phyloP scores from a whole-genome alignment of 2,113 vertebrate genomes.

The Ageneiosus marmoratus region DNA sequence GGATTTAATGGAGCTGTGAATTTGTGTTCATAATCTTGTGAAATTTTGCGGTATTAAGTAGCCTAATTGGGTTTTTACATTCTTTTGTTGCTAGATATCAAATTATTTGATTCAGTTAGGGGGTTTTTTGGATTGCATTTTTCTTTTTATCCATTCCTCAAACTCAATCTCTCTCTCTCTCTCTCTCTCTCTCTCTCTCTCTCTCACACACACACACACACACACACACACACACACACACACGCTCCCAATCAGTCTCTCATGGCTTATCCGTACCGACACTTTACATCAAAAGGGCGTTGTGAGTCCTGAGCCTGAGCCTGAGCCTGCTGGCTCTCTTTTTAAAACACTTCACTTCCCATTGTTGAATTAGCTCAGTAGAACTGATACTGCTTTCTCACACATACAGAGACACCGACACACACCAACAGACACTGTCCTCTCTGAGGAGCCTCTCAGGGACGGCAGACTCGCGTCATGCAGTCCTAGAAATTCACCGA shows the following conservation, averaged over 20 bases:
- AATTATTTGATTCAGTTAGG: background rate
- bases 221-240: background rate
- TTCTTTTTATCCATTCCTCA: background rate
- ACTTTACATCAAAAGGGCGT: conserved; percentile 45
- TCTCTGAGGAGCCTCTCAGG: conserved; percentile 33
- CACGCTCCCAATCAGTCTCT: background rate
- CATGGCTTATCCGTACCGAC: conserved; percentile 40
- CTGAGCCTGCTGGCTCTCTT: conserved; percentile 29
- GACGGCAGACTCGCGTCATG: conserved; percentile 24
- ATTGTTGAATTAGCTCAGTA: conserved; percentile 40
- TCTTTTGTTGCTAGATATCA: background rate
- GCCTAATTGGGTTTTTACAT: background rate
- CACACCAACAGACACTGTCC: conserved; percentile 2
- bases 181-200: background rate
- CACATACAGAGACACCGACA: conserved; percentile 9
- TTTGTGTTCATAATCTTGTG: background rate
- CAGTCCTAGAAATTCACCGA: conserved; percentile 52
- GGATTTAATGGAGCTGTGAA: background rate
- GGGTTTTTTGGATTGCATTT: background rate
- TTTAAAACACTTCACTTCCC: conserved; percentile 48
- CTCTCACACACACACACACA: background rate
- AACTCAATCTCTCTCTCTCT: too few species aligned
- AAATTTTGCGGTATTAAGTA: background rate
- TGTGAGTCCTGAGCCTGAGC: conserved; percentile 24
- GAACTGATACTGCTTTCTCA: conserved; percentile 32